Percentiles rank a stretch among this genome's conserved stretches.
Conservation (phyloP, 2,113 vertebrate species). For the Aptenodytes forsteri region DNA sequence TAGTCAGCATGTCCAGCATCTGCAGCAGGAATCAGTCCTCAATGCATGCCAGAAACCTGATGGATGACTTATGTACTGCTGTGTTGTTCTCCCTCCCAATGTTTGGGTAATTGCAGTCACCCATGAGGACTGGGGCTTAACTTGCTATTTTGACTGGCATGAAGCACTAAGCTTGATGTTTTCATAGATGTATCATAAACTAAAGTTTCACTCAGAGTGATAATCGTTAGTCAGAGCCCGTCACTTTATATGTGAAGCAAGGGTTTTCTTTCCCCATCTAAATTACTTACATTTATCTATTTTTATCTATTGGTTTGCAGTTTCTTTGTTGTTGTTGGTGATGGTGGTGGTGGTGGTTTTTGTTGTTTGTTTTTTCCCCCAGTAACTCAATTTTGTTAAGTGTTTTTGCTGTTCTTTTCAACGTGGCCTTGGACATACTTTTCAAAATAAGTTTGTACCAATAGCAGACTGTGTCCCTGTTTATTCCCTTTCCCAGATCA, state of each 20-base stretch:
- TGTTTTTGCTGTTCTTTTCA: not conserved
- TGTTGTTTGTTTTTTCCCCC: rapidly evolving
- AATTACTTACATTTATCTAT: not conserved
- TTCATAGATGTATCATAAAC: not conserved
- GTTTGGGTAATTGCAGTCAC: not conserved
- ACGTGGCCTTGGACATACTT: not conserved
- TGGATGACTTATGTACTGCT: not conserved
- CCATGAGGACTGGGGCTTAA: not conserved
- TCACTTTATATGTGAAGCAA: not conserved
- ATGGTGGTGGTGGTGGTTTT: not conserved
- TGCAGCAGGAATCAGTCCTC: not conserved
- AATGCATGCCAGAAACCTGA: not conserved
- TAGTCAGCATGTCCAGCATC: not conserved
- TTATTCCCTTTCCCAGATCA: not conserved
- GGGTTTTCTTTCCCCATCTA: not conserved
- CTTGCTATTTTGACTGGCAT: not conserved
- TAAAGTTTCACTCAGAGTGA: not conserved
- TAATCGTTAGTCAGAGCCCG: not conserved
- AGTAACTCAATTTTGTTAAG: not conserved
- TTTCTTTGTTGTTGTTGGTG: not conserved
- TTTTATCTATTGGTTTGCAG: not conserved
- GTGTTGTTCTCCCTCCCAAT: not conserved
- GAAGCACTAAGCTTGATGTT: not conserved
- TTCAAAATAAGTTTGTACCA: not conserved
- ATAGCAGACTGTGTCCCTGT: not conserved